Evolutionary conservation across 2,888 invertebrate species (phyloP), one percentile per base, ranked within the genome.

Genomic region (Drosophila kuntzei): DNA sequence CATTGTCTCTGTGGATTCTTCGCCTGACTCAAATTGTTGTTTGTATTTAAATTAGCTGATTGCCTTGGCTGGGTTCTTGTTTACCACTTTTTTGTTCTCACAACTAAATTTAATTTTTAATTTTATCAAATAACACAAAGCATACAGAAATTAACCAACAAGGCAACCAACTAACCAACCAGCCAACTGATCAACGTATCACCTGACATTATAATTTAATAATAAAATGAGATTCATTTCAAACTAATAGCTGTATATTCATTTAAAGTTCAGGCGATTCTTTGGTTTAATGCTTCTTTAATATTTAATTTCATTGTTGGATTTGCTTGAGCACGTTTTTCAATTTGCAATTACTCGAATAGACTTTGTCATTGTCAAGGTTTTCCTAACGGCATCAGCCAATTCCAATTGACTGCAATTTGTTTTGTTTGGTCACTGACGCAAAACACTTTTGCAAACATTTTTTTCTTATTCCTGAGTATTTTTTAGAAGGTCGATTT

Each of bases 1-100:
- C 87, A 84, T 87, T 87, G 82, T 83, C 55, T 72, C 11, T 47
- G 34, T 55, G 60, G 61, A 47, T 69, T 72, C 68, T 79, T 72
- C 55, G 29, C 34, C 61, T 57, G 61, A 20, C 62, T 68, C 59
- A 71, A 80, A 78, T 78, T 71, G 65, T 68, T 79, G 68, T 80
- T 80, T 80, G 88, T 85, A 85, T 85, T 85, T 78, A 85, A 85
- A 85, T 85, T 72, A 80, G 86, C 71, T 70, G 84, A 64, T 80
- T 77, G 78, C 88, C 84, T 86, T 85, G 84, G 71, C 29, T 69
- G 54, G 53, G 58, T 74, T 77, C 69, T 78, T 70, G 47, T 63
- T 64, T 71, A 50, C 54, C 27, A 44, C 29, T 46, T 46, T 39
- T 54, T 63, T 55, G 63, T 73, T 84, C 83, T 82, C 88, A 85